Conservation (phyloP, 2,888 invertebrate genomes). For the Smittia sp. region DNA sequence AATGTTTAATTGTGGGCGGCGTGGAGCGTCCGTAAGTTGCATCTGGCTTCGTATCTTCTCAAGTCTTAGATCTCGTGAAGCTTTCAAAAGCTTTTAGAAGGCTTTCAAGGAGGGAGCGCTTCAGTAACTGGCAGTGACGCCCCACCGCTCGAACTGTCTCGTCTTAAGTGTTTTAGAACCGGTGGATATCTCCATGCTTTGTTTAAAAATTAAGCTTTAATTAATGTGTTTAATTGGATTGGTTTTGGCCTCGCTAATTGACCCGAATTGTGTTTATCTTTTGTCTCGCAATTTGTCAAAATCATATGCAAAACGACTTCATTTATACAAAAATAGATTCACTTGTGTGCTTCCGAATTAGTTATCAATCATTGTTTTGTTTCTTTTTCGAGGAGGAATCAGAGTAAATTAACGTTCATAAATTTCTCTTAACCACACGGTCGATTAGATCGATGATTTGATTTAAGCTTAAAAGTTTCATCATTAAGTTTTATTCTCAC, state of each 20-base stretch:
- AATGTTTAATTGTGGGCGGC: not conserved
- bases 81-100: not conserved
- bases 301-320: constrained; percentile 20
- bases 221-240: not conserved
- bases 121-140: too few species aligned
- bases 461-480: constrained; percentile 25
- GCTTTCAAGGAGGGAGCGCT: not conserved
- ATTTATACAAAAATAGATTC: constrained; percentile 37
- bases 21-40: too few species aligned
- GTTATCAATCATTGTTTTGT: not conserved
- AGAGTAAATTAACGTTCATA: constrained; percentile 27
- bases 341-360: not conserved
- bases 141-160: not conserved
- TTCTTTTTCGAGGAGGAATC: not conserved
- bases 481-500: constrained; percentile 34
- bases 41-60: not conserved
- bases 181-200: not conserved
- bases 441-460: constrained; percentile 25
- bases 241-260: constrained; percentile 40
- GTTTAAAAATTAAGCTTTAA: constrained; percentile 20
- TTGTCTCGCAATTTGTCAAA: not conserved
- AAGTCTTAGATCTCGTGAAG: not conserved
- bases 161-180: constrained; percentile 4
- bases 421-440: constrained; percentile 29
- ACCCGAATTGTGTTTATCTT: constrained; percentile 28